Base-by-base conservation (phyloP, 2,113 vertebrate genomes). In the Porphyrio hochstetteri region DNA sequence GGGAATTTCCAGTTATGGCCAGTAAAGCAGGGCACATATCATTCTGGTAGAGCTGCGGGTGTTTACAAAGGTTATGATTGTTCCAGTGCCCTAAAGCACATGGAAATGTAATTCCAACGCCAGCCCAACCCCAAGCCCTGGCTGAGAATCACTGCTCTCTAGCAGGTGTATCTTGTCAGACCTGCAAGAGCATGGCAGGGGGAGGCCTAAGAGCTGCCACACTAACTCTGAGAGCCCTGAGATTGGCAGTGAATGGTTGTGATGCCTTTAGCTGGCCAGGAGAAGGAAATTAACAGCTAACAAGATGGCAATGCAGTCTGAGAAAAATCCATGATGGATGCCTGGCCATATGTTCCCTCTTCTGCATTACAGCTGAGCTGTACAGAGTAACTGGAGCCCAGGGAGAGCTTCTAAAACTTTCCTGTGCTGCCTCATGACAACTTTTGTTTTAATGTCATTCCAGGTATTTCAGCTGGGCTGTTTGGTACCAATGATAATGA, bases 401-500 rank as follows among this genome's bases (percentile, higher is more conserved):
- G 44, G 42, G 28, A 24, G 2, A 42, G 57, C 28, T 29, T 48
- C 84, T 86, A 16, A 21, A 9, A 60, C 70, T 29, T 11, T 67
- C 48, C 44, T 23, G 3, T 42, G 33, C 16, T 42, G 78, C 5
- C 28, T 67, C 5, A 0, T 57, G 10, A n/a, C 36, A 83, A 25
- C 28, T 35, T 31, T 36, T 48, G 0, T 64, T 90, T 69, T 53
- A 24, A 82, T 82, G 75, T 55, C 38, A 38, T 55, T 48, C 36
- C 95, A 99, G 98, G 99, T 28, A 14, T 83, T 19, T 98, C 98
- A 28, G 97, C 97, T 9, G 98, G 98, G 68, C 97, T 99, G 46
- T 95, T 99, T 56, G 99, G 99, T 65, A 99, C 98, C 75, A 99
- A 98, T 24, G 98, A 99, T 86, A 98, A 99, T 0, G 98, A 99